Percentiles rank a stretch among this genome's conserved stretches.
Conservation (phyloP, 92 coral and sea anemone genomes). For the Hydrozoanthus gracilis region DNA sequence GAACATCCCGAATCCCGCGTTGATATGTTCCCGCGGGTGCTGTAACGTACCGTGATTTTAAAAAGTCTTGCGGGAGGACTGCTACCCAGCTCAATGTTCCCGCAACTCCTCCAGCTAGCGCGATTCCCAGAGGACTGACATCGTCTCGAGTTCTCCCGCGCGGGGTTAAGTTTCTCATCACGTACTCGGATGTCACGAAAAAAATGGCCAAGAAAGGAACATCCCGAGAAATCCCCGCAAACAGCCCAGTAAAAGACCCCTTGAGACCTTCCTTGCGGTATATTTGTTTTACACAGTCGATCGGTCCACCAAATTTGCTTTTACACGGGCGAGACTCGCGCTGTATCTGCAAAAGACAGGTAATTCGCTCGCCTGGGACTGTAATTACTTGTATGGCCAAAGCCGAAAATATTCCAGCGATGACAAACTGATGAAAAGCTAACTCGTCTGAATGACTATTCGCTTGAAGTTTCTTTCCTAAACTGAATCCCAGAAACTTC, state of each 20-base stretch:
- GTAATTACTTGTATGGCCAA: slow-evolving; percentile 56
- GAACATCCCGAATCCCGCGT: slow-evolving; percentile 76
- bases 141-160: slow-evolving; percentile 76
- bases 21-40: slow-evolving; percentile 86
- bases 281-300: slow-evolving; percentile 66
- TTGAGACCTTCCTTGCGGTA: slow-evolving; percentile 58
- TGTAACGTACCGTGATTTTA: slow-evolving; percentile 81
- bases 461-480: slow-evolving; percentile 81
- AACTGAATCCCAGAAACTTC: slow-evolving; percentile 69
- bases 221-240: slow-evolving; percentile 70
- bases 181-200: slow-evolving; percentile 78
- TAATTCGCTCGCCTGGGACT: slow-evolving; percentile 80
- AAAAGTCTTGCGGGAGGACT: slow-evolving; percentile 77
- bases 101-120: slow-evolving; percentile 84
- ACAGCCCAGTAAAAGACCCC: slow-evolving; percentile 75
- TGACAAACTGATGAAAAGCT: slow-evolving; percentile 58
- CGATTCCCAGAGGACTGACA: slow-evolving; percentile 67
- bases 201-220: slow-evolving; percentile 71
- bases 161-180: slow-evolving; percentile 44
- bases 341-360: slow-evolving; percentile 85
- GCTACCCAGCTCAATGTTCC: slow-evolving; percentile 82
- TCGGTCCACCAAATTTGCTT: slow-evolving; percentile 69
- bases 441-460: slow-evolving; percentile 55
- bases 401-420: slow-evolving; percentile 84
- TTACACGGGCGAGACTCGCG: slow-evolving; percentile 50